Conservation (phyloP, 2,113 vertebrate genomes). For the Heterotilapia buettikoferi region DNA sequence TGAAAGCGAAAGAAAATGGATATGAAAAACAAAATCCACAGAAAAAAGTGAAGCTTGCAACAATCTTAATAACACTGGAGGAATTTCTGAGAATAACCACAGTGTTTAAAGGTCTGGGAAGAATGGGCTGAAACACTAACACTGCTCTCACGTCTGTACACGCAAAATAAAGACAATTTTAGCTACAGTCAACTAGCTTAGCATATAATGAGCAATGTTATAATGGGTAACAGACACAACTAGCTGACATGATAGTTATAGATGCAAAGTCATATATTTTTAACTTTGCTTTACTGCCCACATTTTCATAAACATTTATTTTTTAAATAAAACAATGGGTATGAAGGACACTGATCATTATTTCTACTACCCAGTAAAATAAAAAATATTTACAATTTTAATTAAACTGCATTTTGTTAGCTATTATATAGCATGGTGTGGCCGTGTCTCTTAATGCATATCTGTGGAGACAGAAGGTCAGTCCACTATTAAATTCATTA, state of each 20-base stretch:
- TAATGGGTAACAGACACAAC: neutral
- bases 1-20: neutral
- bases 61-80: neutral
- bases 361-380: accelerated
- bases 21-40: neutral
- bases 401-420: neutral
- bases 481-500: neutral
- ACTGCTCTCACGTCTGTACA: neutral
- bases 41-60: neutral
- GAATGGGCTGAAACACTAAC: neutral
- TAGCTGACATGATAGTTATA: neutral
- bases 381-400: neutral
- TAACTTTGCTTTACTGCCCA: accelerated
- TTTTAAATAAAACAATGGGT: accelerated
- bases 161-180: neutral
- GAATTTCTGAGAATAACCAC: neutral
- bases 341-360: accelerated
- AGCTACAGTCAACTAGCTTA: neutral
- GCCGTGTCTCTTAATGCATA: neutral
- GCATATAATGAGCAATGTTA: neutral
- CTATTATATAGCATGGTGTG: accelerated
- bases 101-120: neutral
- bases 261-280: neutral
- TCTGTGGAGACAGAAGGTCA: neutral
- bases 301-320: neutral